Base-by-base conservation (phyloP, 92 coral and sea anemone genomes). In the Desmophyllum pertusum region DNA sequence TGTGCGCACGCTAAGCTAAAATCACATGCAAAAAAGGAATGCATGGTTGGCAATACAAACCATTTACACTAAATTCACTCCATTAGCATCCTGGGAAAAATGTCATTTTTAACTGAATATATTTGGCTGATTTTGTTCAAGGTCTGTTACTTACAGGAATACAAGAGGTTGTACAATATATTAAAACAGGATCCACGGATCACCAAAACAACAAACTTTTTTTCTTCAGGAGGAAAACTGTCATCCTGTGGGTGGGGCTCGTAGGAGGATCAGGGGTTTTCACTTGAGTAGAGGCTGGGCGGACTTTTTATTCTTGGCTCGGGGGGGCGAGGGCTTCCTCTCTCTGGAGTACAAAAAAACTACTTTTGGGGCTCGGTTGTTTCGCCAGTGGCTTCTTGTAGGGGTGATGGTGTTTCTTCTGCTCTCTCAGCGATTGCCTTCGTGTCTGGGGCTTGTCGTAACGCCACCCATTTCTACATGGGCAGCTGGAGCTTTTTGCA, bases 391-490 rank as follows among this genome's bases (percentile, higher is more conserved):
- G 46, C 64, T 70, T 70, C 78, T 8, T n/a, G 72, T 48, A 45
- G 48, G 40, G 94, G 90, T 50, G 88, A 51, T 78, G 86, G 90
- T n/a, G 88, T 89, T 67, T 81, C 78, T 23, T n/a, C n/a, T n/a
- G 79, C 89, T 40, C 41, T 82, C 25, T 82, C 71, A 38, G 59
- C 43, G 25, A 5, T 43, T n/a, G 57, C 2, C 86, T 66, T 87
- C 91, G 27, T 80, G 66, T 62, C 80, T 88, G 61, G 91, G 91
- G 45, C 89, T 89, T 48, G 92, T 89, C 10, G 78, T 83, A 55
- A n/a, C n/a, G n/a, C 63, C 63, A 25, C 73, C 78, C 68, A 87
- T 78, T 43, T 81, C 86, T 31, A 77, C 90, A 79, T 72, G 55
- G 14, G 69, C 79, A 53, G 76, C 83, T 9, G 75, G 84, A 51